phyloP scores from a whole-genome alignment of 2,888 invertebrate species.

The Pherbina coryleti region DNA sequence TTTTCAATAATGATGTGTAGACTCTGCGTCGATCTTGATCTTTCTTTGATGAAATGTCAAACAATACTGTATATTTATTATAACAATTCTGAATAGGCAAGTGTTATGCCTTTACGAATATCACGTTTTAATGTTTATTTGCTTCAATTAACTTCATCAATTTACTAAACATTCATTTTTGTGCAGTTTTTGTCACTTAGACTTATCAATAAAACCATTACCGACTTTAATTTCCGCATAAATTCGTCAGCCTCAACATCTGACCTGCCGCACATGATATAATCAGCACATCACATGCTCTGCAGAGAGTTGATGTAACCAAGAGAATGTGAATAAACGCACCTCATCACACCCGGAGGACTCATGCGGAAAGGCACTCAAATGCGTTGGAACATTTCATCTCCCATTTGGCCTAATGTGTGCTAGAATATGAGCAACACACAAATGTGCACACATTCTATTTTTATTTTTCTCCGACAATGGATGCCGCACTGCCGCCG shows the following conservation, averaged over 20 bases:
- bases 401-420: background rate
- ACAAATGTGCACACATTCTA: background rate
- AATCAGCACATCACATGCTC: background rate
- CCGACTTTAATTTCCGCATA: conserved; percentile 14
- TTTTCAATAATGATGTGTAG: too few species aligned
- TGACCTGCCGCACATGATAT: conserved; percentile 1
- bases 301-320: background rate
- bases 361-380: background rate
- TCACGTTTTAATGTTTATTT: too few species aligned
- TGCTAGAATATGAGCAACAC: background rate
- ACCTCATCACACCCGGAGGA: background rate
- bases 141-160: too few species aligned
- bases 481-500: background rate
- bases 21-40: too few species aligned
- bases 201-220: conserved; percentile 10
- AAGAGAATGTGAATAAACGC: conserved; percentile 6
- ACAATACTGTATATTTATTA: too few species aligned
- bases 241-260: conserved; percentile 24
- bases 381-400: background rate
- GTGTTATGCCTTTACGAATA: too few species aligned
- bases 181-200: background rate
- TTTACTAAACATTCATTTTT: too few species aligned
- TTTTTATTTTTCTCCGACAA: background rate
- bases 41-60: too few species aligned
- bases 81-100: too few species aligned